Evolutionary conservation across 1,140 invertebrate species (phyloP).

Genomic region (Chymomyza costata): DNA sequence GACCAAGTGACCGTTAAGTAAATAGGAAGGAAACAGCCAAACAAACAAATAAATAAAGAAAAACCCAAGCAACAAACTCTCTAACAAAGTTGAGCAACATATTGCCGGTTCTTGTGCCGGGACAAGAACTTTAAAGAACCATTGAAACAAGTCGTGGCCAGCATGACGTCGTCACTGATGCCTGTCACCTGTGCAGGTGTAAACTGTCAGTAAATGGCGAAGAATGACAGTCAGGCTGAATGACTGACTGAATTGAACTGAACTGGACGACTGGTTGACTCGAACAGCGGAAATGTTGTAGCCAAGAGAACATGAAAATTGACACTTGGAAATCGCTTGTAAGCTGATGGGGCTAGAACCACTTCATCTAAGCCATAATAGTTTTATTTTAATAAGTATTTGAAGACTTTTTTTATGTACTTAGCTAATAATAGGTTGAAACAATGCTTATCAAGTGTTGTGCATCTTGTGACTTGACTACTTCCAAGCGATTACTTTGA

Average conservation of each 20-base stretch:
- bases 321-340: constrained; percentile 72
- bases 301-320: constrained; percentile 57
- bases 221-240: neutral
- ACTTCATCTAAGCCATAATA: too few species aligned
- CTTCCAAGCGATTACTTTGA: too few species aligned
- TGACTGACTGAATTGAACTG: too few species aligned
- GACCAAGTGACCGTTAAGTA: constrained; percentile 49
- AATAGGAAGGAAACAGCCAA: constrained; percentile 66
- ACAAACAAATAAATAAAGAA: constrained; percentile 21
- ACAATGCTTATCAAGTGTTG: too few species aligned
- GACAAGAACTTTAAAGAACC: constrained; percentile 29
- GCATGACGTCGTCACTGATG: constrained; percentile 25
- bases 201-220: constrained; percentile 41
- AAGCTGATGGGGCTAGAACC: too few species aligned
- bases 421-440: too few species aligned
- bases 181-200: constrained; percentile 63
- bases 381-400: too few species aligned
- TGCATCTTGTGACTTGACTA: too few species aligned
- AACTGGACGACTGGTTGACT: too few species aligned
- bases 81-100: too few species aligned
- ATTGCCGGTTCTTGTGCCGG: constrained; percentile 4
- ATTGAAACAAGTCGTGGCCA: constrained; percentile 53
- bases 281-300: constrained; percentile 35
- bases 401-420: too few species aligned
- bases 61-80: neutral